These are phyloP conservation scores for Danio jaintianensis DNA, from an alignment of 2,797 vertebrate genomes.

Conservation along the genomic window DNA sequence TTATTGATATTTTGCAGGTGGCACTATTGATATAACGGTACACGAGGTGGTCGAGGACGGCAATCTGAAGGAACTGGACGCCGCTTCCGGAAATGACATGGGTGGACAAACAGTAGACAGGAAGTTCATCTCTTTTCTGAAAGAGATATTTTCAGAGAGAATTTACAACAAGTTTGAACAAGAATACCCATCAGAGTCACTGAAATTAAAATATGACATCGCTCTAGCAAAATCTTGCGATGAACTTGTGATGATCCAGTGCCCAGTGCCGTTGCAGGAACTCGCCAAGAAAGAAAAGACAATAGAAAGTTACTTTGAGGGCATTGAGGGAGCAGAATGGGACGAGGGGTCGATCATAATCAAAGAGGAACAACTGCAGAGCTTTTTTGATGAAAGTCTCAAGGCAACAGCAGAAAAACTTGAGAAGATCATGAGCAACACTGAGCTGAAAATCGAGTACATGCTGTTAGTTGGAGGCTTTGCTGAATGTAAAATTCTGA, in stretches of 20 bases:
- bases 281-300: constrained; percentile 36
- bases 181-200: constrained; percentile 35
- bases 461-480: constrained; percentile 68
- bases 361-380: constrained; percentile 54
- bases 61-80: constrained; percentile 64
- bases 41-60: constrained; percentile 57
- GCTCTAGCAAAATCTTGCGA: constrained; percentile 56
- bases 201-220: constrained; percentile 63
- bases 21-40: constrained; percentile 63
- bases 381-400: constrained; percentile 59
- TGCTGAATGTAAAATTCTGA: constrained; percentile 52
- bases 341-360: constrained; percentile 60
- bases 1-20: too few species aligned
- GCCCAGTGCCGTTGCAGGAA: constrained; percentile 58
- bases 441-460: constrained; percentile 38
- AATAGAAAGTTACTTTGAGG: constrained; percentile 43
- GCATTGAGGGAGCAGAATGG: constrained; percentile 45
- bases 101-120: constrained; percentile 64
- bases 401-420: neutral
- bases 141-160: constrained; percentile 38
- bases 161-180: constrained; percentile 58
- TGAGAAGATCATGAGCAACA: constrained; percentile 51
- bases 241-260: constrained; percentile 40
- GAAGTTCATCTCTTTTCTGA: constrained; percentile 58
- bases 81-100: constrained; percentile 62